phyloP scores from a whole-genome alignment of 2,113 vertebrate genomes.

The Irena cyanogastra region DNA sequence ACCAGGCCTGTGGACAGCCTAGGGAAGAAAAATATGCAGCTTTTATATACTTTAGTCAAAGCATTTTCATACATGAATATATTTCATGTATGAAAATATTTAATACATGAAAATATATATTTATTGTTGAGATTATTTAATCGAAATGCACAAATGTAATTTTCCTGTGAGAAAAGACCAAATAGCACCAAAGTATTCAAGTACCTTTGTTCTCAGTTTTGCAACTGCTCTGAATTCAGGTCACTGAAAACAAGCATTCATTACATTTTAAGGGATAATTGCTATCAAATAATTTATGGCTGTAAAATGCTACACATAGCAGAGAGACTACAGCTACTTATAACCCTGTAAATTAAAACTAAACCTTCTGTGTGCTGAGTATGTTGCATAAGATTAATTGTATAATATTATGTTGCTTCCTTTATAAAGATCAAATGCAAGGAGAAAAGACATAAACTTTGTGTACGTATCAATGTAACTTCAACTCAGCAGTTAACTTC shows the following conservation, averaged over 20 bases:
- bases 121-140: not conserved
- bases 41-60: not conserved
- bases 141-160: not conserved
- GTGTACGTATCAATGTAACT: constrained; percentile 11
- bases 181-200: not conserved
- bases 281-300: constrained; percentile 71
- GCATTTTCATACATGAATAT: not conserved
- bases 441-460: constrained; percentile 60
- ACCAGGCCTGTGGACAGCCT: not conserved
- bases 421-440: constrained; percentile 68
- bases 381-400: constrained; percentile 65
- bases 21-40: not conserved
- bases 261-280: constrained; percentile 69
- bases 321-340: constrained; percentile 49
- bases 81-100: too few relatives aligned
- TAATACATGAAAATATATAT: not conserved
- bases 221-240: constrained; percentile 54
- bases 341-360: constrained; percentile 69
- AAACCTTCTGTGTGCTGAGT: constrained; percentile 29
- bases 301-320: constrained; percentile 34
- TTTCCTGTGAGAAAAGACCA: not conserved
- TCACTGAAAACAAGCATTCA: constrained; percentile 40
- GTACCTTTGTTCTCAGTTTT: not conserved
- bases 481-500: constrained; percentile 45
- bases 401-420: constrained; percentile 32